Evolutionary conservation across 2,113 vertebrate species (phyloP).

Genomic region (Anas platyrhynchos): DNA sequence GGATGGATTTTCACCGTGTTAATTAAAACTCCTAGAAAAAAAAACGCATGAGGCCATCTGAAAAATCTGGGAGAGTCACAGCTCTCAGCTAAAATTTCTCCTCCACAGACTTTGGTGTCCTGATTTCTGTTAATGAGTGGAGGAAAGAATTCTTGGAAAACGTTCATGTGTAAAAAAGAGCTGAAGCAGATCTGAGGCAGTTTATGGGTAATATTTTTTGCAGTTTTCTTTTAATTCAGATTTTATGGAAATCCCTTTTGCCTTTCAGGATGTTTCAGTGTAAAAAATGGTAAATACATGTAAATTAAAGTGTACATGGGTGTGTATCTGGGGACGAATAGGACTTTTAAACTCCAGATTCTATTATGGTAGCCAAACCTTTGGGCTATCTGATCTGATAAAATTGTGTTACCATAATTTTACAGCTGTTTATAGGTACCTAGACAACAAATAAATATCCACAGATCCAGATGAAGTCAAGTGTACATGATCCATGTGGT

Average conservation of each 20-base stretch:
- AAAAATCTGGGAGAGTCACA: not conserved
- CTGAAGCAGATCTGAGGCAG: not conserved
- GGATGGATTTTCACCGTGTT: not conserved
- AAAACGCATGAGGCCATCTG: rapidly evolving
- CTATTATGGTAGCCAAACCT: not conserved
- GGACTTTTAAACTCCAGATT: not conserved
- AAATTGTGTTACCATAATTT: not conserved
- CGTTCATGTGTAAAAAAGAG: not conserved
- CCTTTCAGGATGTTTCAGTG: not conserved
- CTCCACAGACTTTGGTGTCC: not conserved
- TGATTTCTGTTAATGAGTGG: not conserved
- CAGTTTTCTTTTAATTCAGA: not conserved
- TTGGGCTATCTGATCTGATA: not conserved
- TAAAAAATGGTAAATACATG: not conserved
- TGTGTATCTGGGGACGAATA: not conserved
- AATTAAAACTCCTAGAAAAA: not conserved
- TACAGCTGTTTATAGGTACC: not conserved
- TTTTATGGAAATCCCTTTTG: not conserved
- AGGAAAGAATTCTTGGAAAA: not conserved
- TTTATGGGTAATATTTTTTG: not conserved
- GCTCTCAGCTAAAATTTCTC: not conserved
- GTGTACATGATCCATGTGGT: too few species aligned
- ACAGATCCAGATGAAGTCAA: too few species aligned
- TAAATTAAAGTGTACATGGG: rapidly evolving
- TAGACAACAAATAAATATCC: too few species aligned